Evolutionary conservation across 2,797 vertebrate genomes (phyloP).

Genomic region (Lepus townsendii): DNA sequence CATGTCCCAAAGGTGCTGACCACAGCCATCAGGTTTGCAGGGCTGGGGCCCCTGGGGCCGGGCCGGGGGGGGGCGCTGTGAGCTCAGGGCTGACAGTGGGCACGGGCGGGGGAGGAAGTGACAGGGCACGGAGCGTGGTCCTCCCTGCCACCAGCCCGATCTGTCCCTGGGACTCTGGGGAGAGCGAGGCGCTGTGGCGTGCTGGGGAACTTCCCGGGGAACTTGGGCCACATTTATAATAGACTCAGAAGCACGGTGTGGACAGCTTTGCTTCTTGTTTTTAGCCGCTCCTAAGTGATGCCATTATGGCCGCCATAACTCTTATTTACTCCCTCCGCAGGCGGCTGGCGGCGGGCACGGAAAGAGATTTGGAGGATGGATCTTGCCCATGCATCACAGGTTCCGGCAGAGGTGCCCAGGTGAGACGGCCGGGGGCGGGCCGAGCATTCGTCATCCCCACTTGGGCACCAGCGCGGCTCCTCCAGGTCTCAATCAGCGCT

Average conservation of each 20-base stretch:
- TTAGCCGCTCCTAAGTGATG: slow-evolving; percentile 88
- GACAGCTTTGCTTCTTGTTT: slow-evolving; percentile 87
- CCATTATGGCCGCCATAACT: slow-evolving; percentile 88
- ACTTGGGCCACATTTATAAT: slow-evolving; percentile 77
- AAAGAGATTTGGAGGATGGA: slow-evolving; percentile 92
- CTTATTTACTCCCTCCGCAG: slow-evolving; percentile 88
- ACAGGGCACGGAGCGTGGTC: neutral
- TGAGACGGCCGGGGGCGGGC: slow-evolving; percentile 84
- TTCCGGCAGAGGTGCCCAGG: slow-evolving; percentile 80
- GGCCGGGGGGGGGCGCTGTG: neutral
- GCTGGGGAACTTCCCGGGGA: slow-evolving; percentile 55
- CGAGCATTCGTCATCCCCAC: slow-evolving; percentile 74
- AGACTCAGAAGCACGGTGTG: slow-evolving; percentile 87
- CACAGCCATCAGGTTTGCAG: neutral
- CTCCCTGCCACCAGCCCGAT: neutral
- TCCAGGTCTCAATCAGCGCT: slow-evolving; percentile 69
- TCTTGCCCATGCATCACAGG: slow-evolving; percentile 86
- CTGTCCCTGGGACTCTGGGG: neutral
- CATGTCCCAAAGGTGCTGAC: accelerated
- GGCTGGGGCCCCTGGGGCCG: neutral
- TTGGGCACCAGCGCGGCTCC: slow-evolving; percentile 49
- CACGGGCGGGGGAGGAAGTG: no score
- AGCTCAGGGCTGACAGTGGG: neutral
- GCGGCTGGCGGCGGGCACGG: slow-evolving; percentile 88
- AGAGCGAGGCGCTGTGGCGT: neutral